Percentiles rank a stretch among this genome's conserved stretches.
Conservation (phyloP, 1,140 invertebrate genomes). For the Ceratosolen fusciceps region DNA sequence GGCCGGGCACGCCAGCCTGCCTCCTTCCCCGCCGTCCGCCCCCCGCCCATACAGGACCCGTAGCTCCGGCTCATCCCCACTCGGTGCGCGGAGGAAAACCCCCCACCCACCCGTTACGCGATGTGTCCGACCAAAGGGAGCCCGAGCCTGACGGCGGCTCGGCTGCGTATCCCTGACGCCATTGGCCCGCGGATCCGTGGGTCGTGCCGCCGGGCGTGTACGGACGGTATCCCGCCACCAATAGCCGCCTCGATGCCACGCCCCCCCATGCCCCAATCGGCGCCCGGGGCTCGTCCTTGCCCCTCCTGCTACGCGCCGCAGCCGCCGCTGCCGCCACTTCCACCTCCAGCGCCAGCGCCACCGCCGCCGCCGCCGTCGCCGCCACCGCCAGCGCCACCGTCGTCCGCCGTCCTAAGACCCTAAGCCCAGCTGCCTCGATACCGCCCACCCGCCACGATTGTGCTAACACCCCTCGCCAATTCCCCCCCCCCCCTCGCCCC, state of each 20-base stretch:
- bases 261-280: slow-evolving; percentile 60
- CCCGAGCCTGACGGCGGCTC: slow-evolving; percentile 45
- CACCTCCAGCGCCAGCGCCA: too few species aligned
- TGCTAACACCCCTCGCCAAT: too few species aligned
- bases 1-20: too few species aligned
- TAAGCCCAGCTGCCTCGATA: too few species aligned
- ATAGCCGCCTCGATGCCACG: slow-evolving; percentile 52
- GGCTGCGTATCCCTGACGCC: slow-evolving; percentile 53
- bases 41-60: background rate
- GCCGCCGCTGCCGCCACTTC: background rate
- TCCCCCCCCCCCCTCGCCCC: slow-evolving; percentile 62
- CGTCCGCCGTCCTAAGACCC: too few species aligned
- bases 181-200: slow-evolving; percentile 52
- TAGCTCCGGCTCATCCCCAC: background rate
- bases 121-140: background rate
- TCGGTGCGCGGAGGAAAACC: too few species aligned
- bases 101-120: slow-evolving; percentile 21
- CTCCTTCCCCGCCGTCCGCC: slow-evolving; percentile 16
- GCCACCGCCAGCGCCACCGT: slow-evolving; percentile 54
- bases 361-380: background rate
- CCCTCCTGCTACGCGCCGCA: too few species aligned
- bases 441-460: too few species aligned
- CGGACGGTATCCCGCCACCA: slow-evolving; percentile 53
- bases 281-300: slow-evolving; percentile 52
- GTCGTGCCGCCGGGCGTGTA: slow-evolving; percentile 57